Base-by-base conservation (phyloP, 2,797 vertebrate genomes). In the Girardinus metallicus region DNA sequence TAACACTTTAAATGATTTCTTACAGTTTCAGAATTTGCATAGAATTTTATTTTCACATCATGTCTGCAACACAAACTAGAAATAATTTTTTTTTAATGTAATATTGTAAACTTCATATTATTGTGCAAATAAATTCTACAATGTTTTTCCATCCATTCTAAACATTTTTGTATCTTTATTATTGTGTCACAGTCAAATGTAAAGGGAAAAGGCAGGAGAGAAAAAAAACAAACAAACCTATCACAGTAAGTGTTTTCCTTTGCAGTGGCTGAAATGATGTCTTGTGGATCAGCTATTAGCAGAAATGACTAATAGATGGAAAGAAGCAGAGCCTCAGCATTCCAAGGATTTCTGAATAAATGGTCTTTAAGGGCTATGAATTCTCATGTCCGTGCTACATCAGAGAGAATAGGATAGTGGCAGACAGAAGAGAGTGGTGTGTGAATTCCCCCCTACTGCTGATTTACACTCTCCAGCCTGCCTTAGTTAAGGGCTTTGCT, bases 341-440 rank as follows among this genome's bases (percentile, higher is more conserved):
- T 87, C 87, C 88, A 94, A 91, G 91, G 86, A 92, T 92, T 82
- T 85, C 73, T 71, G 85, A 84, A 85, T 86, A 89, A 93, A 91
- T 85, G 83, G 73, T 77, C 88, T 89, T 93, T 76, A 86, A 90
- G 88, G 88, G 85, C 76, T 83, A 85, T 9, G 82, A 81, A 85
- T 93, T 83, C 82, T 89, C 89, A 80, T 88, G 78, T 81, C 77
- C 23, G 11, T 68, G 79, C 85, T 83, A 93, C 92, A 93, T 92
- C 90, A 94, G 74, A 94, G 86, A 89, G 93, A 94, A 92, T 91
- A 85, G 82, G 78, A 87, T 77, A 93, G 89, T 79, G 88, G 88
- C 83, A 90, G 85, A 90, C 85, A 80, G 80, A 82, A 82, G 85
- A 80, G 83, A 86, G 79, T 66, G 83, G 81, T 83, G 85, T 72